phyloP scores from a whole-genome alignment of 2,888 invertebrate genomes.

The Troides helena region DNA sequence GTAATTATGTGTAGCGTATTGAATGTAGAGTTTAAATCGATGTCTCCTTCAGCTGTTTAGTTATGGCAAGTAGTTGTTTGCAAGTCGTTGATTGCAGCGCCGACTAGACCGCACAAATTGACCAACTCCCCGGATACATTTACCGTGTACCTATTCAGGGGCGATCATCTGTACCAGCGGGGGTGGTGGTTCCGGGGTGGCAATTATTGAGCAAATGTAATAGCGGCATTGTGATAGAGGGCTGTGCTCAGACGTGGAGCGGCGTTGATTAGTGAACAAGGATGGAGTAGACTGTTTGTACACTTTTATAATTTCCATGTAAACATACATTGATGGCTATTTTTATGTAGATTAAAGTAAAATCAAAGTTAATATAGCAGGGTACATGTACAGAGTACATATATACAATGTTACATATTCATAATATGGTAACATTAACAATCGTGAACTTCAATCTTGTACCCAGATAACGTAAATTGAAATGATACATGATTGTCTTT shows the following conservation, averaged over 20 bases:
- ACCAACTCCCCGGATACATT: slow-evolving; percentile 37
- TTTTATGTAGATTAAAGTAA: neutral
- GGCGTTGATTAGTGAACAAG: slow-evolving; percentile 70
- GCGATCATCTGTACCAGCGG: slow-evolving; percentile 39
- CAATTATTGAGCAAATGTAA: slow-evolving; percentile 79
- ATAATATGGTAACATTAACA: too few species aligned
- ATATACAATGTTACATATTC: too few species aligned
- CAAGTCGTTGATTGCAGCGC: slow-evolving; percentile 31
- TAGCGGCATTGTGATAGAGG: slow-evolving; percentile 76
- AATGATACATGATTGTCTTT: too few species aligned
- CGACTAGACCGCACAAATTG: slow-evolving; percentile 36
- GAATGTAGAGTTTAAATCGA: slow-evolving; percentile 7
- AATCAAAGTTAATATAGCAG: too few species aligned
- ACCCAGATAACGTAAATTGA: too few species aligned
- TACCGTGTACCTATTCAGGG: slow-evolving; percentile 37
- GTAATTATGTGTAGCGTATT: neutral
- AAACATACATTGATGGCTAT: neutral
- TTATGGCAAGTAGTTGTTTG: slow-evolving; percentile 12
- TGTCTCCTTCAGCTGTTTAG: slow-evolving; percentile 5
- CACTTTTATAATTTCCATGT: neutral
- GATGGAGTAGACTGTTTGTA: slow-evolving; percentile 44
- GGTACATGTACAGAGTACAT: too few species aligned
- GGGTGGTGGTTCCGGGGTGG: slow-evolving; percentile 48
- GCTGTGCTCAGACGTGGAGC: slow-evolving; percentile 61
- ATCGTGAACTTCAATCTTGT: too few species aligned